phyloP scores from a whole-genome alignment of 2,797 vertebrate species.

The Schizopygopsis pylzovi region DNA sequence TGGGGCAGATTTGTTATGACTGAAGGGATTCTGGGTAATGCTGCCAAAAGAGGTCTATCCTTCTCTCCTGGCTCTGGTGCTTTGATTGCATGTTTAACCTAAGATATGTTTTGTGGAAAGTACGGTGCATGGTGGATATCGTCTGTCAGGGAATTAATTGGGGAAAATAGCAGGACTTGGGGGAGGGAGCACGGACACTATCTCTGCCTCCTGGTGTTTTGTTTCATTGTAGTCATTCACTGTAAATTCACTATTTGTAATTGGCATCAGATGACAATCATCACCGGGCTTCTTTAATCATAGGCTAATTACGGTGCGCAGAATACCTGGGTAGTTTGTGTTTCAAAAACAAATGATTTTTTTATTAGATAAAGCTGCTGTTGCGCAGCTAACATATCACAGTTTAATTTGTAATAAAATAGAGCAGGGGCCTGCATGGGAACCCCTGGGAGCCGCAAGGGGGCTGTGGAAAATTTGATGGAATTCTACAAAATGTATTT shows the following conservation, averaged over 20 bases:
- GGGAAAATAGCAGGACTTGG: conserved; percentile 46
- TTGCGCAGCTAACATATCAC: conserved; percentile 18
- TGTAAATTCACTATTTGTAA: conserved; percentile 25
- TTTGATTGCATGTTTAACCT: conserved; percentile 68
- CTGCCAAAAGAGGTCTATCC: conserved; percentile 48
- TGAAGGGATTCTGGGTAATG: conserved; percentile 61
- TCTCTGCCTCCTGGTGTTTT: conserved; percentile 37
- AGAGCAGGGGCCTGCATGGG: background rate
- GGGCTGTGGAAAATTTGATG: background rate
- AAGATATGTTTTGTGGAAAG: conserved; percentile 53
- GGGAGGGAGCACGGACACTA: conserved; percentile 18
- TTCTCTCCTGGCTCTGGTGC: conserved; percentile 46
- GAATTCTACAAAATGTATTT: background rate
- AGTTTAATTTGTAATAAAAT: conserved; percentile 6
- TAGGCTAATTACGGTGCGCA: conserved; percentile 11
- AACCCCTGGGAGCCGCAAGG: background rate
- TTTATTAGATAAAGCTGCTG: conserved; percentile 34
- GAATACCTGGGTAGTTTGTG: conserved; percentile 28
- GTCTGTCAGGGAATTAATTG: conserved; percentile 57
- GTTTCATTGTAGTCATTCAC: conserved; percentile 15
- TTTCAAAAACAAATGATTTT: conserved; percentile 23
- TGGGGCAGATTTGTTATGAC: conserved; percentile 62
- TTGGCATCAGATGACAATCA: conserved; percentile 31
- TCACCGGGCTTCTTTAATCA: conserved; percentile 28
- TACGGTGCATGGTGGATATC: conserved; percentile 55